Evolutionary conservation across 2,797 vertebrate genomes (phyloP), one percentile per base, ranked within the genome.

Genomic region (Argentina silus): DNA sequence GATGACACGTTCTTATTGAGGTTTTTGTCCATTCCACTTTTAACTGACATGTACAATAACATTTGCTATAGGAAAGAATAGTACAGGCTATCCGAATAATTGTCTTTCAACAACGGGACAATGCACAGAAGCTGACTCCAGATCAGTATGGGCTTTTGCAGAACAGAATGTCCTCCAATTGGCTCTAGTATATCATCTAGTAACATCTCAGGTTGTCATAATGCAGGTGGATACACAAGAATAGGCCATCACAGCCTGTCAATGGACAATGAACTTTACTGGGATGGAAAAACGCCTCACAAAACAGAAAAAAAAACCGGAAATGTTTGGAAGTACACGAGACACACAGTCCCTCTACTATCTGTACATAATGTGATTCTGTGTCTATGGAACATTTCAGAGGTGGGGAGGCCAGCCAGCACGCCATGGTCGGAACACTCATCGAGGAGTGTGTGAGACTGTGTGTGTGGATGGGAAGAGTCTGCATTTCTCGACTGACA

Each of bases 401-500:
- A 12, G 23, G 50, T 9, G 42, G 19, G n/a, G 6, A 44, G 69
- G 48, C 9, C 55, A 66, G 59, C 69, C 72, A 79, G 63, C 74
- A 63, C 64, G 75, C 12, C 17, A 73, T 47, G 59, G 79, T 77
- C 69, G 76, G 80, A 74, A 77, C 56, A 67, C 77, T 79, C 78
- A 72, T 75, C 65, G 67, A 83, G 86, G 73, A 74, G 21, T 15
- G 42, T 10, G 59, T 12, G 60, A 12, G 44, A 53, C 21, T 53
- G 53, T 23, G 10, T 23, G 60, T 27, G 42, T 19, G 27, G 47
- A 75, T 71, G 74, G 70, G 77, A 84, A 78, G 75, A 79, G 75
- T 67, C 70, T 72, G 72, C 68, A 70, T 69, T 55, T 55, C 59
- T 56, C n/a, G 1, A 90, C 82, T 80, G 87, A 85, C 87, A 84